phyloP scores from a whole-genome alignment of 2,797 vertebrate genomes.

The Jordanella pulchra region DNA sequence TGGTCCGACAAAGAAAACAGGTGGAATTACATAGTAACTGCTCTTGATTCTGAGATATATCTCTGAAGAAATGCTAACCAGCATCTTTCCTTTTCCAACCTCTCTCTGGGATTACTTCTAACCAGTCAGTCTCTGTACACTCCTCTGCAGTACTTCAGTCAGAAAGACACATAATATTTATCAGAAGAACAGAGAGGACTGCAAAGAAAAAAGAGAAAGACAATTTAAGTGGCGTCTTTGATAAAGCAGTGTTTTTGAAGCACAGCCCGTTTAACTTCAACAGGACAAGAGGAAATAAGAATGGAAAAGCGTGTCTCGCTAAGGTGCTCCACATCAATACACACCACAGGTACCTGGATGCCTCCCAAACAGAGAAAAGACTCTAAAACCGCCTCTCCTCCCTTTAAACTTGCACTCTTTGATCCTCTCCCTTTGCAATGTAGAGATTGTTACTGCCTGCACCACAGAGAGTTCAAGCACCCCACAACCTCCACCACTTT shows the following conservation, averaged over 20 bases:
- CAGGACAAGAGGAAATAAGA: slow-evolving; percentile 78
- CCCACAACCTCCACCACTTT: slow-evolving; percentile 61
- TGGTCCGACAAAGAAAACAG: slow-evolving; percentile 63
- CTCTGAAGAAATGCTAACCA: slow-evolving; percentile 74
- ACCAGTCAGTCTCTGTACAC: slow-evolving; percentile 75
- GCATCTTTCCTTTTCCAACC: slow-evolving; percentile 70
- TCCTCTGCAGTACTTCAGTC: slow-evolving; percentile 62
- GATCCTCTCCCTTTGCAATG: slow-evolving; percentile 79
- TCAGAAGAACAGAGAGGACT: slow-evolving; percentile 69
- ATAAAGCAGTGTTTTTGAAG: slow-evolving; percentile 79
- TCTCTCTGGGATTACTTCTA: slow-evolving; percentile 77
- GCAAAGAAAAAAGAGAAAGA: slow-evolving; percentile 59
- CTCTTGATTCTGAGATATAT: slow-evolving; percentile 59
- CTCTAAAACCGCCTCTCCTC: slow-evolving; percentile 66
- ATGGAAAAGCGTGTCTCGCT: slow-evolving; percentile 71
- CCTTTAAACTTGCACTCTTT: slow-evolving; percentile 78
- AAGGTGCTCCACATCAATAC: slow-evolving; percentile 77
- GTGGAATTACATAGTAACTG: slow-evolving; percentile 62
- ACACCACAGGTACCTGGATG: slow-evolving; percentile 75
- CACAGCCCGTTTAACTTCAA: slow-evolving; percentile 76
- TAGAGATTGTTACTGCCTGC: slow-evolving; percentile 73
- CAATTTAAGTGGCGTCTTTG: slow-evolving; percentile 80
- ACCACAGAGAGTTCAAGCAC: slow-evolving; percentile 75
- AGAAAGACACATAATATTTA: slow-evolving; percentile 75
- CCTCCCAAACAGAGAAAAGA: slow-evolving; percentile 76